Evolutionary conservation across 2,888 invertebrate genomes (phyloP).

Genomic region (Oligia latruncula): DNA sequence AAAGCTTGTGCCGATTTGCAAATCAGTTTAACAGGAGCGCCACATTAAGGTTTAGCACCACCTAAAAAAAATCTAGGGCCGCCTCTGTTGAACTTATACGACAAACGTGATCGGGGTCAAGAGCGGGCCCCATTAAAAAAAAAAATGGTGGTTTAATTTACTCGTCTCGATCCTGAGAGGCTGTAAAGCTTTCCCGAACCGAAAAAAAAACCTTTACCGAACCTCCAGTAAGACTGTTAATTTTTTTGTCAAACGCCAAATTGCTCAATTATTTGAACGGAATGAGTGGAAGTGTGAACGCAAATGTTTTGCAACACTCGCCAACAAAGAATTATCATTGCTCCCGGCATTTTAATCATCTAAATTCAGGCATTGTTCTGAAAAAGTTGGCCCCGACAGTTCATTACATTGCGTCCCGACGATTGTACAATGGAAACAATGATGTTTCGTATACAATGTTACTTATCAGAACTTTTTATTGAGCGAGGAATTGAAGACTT

Average conservation of each 20-base stretch:
- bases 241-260: conserved; percentile 12
- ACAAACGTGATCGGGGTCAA: neutral
- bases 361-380: conserved; percentile 58
- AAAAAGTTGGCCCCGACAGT: conserved; percentile 44
- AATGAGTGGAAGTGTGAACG: conserved; percentile 49
- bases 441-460: conserved; percentile 40
- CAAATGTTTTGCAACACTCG: conserved; percentile 54
- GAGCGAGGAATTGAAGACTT: conserved; percentile 24
- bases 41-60: no score
- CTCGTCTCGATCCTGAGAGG: neutral
- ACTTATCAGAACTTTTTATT: conserved; percentile 44
- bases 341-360: conserved; percentile 60
- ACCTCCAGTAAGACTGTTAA: no score
- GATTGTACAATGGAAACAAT: conserved; percentile 48
- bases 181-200: neutral
- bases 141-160: neutral
- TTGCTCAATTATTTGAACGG: conserved; percentile 48
- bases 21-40: no score
- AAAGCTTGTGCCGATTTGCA: no score
- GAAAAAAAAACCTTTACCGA: neutral
- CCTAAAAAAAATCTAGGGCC: no score
- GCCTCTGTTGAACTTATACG: neutral
- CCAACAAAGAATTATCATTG: conserved; percentile 52
- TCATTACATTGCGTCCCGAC: conserved; percentile 43
- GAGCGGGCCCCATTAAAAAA: no score